phyloP scores from a whole-genome alignment of 2,797 vertebrate genomes.

The Hemibagrus guttatus region DNA sequence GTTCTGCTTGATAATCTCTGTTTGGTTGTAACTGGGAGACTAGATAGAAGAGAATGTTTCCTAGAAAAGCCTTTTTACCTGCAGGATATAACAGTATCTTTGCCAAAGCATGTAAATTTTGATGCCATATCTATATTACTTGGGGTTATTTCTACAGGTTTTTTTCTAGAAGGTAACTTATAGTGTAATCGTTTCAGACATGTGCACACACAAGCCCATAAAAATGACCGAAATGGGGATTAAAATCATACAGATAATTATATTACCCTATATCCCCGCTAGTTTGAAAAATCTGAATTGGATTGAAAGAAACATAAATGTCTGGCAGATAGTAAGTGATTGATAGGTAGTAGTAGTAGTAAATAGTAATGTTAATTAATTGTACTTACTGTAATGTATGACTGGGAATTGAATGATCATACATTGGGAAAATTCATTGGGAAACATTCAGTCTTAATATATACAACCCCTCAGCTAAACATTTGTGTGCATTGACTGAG shows the following conservation, averaged over 20 bases:
- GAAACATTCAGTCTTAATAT: not conserved
- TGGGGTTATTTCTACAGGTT: not conserved
- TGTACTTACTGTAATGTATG: not conserved
- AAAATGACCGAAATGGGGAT: not conserved
- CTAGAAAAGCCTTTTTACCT: not conserved
- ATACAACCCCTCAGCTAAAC: not conserved
- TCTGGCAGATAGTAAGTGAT: not conserved
- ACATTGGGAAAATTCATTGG: too few relatives aligned
- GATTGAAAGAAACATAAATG: not conserved
- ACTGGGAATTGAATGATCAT: not conserved
- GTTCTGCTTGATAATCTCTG: not conserved
- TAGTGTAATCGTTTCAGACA: not conserved
- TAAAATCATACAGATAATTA: not conserved
- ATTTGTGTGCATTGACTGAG: not conserved
- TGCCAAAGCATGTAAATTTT: not conserved
- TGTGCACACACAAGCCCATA: not conserved
- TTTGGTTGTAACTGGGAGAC: not conserved
- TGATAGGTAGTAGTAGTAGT: not conserved
- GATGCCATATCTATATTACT: not conserved
- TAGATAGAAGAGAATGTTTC: not conserved
- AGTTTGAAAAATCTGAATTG: not conserved
- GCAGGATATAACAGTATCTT: not conserved
- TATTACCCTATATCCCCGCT: not conserved
- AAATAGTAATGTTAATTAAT: too few relatives aligned
- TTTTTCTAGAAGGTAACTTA: not conserved